Conservation (phyloP, 2,888 invertebrate species). For the Trichopoda pennipes region DNA sequence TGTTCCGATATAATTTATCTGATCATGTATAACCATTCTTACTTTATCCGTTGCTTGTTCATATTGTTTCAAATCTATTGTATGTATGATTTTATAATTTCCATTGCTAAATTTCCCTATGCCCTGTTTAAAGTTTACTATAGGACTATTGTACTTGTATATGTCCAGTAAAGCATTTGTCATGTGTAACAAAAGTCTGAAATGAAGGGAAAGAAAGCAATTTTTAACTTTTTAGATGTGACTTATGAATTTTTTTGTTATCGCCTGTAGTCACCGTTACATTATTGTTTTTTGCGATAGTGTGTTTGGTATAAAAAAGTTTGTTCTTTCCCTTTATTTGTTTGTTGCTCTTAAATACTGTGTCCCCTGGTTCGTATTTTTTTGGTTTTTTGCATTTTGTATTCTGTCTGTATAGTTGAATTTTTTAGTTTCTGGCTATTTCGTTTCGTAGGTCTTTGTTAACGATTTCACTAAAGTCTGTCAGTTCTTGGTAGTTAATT, state of each 20-base stretch:
- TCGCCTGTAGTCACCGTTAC: constrained; percentile 17
- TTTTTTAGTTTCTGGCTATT: constrained; percentile 29
- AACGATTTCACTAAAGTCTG: constrained; percentile 12
- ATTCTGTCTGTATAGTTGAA: constrained; percentile 25
- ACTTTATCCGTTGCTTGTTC: constrained; percentile 21
- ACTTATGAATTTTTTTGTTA: constrained; percentile 24
- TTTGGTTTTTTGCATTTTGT: constrained; percentile 2
- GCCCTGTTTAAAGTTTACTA: constrained; percentile 48
- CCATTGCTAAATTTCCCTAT: constrained; percentile 53
- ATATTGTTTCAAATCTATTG: constrained; percentile 57
- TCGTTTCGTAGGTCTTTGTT: constrained; percentile 21
- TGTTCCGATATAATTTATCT: constrained; percentile 3
- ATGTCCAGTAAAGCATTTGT: constrained; percentile 21
- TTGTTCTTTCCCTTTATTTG: constrained; percentile 37
- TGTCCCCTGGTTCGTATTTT: background rate
- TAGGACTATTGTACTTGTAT: too few relatives aligned
- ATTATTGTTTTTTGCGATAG: constrained; percentile 13
- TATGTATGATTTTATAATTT: constrained; percentile 68
- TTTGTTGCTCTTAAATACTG: constrained; percentile 31
- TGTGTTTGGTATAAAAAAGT: constrained; percentile 18
- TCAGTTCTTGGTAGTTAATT: constrained; percentile 21
- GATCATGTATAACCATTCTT: background rate
- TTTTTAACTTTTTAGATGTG: constrained; percentile 26
- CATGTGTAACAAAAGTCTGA: background rate
- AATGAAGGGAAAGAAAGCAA: background rate